A percentile compares a stretch with the other conserved stretches of the same genome.
Evolutionary conservation across 1,140 invertebrate species (phyloP).

Genomic region (Theocolax elegans): DNA sequence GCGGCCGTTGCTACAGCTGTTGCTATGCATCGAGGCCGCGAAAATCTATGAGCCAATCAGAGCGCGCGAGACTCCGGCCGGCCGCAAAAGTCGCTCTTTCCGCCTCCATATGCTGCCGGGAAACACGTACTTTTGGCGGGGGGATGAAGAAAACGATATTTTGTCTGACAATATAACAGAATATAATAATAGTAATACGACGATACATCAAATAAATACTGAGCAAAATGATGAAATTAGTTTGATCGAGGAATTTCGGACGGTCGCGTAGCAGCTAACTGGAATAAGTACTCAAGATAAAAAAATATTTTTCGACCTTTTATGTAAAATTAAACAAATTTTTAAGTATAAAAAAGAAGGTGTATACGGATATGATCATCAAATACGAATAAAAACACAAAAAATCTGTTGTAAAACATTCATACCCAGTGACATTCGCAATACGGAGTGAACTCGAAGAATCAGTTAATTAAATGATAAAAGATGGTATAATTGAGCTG

Average conservation of each 20-base stretch:
- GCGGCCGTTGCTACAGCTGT: no score
- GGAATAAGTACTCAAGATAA: conserved; percentile 9
- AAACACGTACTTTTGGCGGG: no score
- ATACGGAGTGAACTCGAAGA: no score
- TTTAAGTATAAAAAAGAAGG: conserved; percentile 34
- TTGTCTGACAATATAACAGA: neutral
- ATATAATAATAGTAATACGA: neutral
- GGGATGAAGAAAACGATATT: neutral
- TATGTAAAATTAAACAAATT: conserved; percentile 32
- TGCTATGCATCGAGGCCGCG: no score
- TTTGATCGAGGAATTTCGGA: neutral
- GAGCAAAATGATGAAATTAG: neutral
- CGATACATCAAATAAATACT: neutral
- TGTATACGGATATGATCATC: neutral
- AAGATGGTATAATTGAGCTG: no score
- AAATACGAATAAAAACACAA: neutral
- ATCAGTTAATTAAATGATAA: no score
- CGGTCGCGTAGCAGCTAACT: neutral
- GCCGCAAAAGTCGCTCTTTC: no score
- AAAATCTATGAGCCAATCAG: no score
- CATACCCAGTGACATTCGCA: no score
- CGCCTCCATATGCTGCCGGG: no score
- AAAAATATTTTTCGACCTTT: conserved; percentile 22
- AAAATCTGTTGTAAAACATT: no score
- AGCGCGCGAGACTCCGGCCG: no score